phyloP scores from a whole-genome alignment of 2,113 vertebrate genomes.

The Heteronetta atricapilla region DNA sequence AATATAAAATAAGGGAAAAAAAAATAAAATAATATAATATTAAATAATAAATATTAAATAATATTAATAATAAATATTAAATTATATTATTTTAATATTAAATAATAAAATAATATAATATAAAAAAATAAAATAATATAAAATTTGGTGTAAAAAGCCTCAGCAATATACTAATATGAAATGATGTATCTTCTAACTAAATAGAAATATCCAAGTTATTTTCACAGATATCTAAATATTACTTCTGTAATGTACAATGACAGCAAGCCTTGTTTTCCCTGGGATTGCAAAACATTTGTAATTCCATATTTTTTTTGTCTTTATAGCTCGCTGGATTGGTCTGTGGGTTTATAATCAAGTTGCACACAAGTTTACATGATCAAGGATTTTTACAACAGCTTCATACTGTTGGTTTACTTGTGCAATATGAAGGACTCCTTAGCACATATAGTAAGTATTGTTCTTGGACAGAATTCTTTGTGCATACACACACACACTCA shows the following conservation, averaged over 20 bases:
- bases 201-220: neutral
- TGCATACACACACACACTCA: neutral
- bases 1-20: neutral
- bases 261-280: neutral
- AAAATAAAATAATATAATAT: too few relatives aligned
- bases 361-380: constrained; percentile 90
- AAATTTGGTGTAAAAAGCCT: neutral
- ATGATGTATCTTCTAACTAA: neutral
- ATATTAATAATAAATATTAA: too few relatives aligned
- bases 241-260: neutral
- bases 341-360: constrained; percentile 92
- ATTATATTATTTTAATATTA: too few relatives aligned
- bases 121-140: too few relatives aligned
- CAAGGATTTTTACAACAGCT: constrained; percentile 92
- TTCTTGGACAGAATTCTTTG: neutral
- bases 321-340: constrained; percentile 89
- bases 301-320: neutral
- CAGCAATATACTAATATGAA: neutral
- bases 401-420: constrained; percentile 88
- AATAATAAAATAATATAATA: too few relatives aligned
- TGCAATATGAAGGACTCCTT: constrained; percentile 96
- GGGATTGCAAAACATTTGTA: neutral
- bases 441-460: constrained; percentile 94
- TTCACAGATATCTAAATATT: neutral
- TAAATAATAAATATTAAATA: too few relatives aligned